phyloP scores from a whole-genome alignment of 1,140 invertebrate species.

The Euwallacea fornicatus region DNA sequence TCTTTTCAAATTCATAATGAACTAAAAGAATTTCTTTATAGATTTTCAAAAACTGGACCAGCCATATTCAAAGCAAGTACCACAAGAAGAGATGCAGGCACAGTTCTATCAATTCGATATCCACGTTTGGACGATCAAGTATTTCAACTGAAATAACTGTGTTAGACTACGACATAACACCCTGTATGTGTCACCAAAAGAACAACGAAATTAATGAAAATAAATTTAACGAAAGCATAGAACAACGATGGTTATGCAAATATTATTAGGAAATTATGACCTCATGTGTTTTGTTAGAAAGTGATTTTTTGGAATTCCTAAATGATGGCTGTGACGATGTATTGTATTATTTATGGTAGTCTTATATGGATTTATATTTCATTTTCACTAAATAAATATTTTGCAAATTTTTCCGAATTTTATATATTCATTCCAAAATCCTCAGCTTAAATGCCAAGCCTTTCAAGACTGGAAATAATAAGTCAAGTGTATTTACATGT shows the following conservation, averaged over 20 bases:
- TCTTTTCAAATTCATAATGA: not conserved
- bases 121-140: conserved; percentile 41
- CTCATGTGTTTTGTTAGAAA: conserved; percentile 13
- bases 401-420: not conserved
- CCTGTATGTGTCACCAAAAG: conserved; percentile 34
- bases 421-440: not conserved
- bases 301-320: conserved; percentile 19
- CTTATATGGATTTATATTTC: not conserved
- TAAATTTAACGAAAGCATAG: conserved; percentile 44
- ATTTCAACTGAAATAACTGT: conserved; percentile 44
- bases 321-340: conserved; percentile 19
- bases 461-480: not conserved
- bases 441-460: not conserved
- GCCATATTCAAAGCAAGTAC: conserved; percentile 37
- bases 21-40: conserved; percentile 17
- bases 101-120: conserved; percentile 39
- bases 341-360: conserved; percentile 6
- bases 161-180: conserved; percentile 38
- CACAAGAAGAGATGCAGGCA: conserved; percentile 37
- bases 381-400: conserved; percentile 2
- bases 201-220: conserved; percentile 43
- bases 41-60: conserved; percentile 42
- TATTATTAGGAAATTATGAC: conserved; percentile 26
- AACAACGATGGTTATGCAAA: conserved; percentile 38
- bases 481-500: too few species aligned